Percentiles rank a stretch among this genome's conserved stretches.
These are phyloP conservation scores for Chironomus tentans DNA, from an alignment of 2,888 invertebrate genomes.

Conservation along the genomic window DNA sequence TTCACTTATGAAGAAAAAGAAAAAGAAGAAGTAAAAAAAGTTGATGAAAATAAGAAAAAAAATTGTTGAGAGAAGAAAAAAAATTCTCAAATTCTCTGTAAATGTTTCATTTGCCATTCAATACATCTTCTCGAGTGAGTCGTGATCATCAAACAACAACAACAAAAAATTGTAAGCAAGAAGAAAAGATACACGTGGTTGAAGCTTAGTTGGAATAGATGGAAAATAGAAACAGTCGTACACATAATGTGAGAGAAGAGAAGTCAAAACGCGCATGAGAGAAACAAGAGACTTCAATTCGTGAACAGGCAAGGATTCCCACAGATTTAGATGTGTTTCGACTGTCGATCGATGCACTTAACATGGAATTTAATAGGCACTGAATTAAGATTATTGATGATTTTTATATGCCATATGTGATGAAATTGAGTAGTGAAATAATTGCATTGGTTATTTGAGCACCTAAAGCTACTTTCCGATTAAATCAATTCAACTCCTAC, in stretches of 20 bases:
- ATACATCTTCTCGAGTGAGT: background rate
- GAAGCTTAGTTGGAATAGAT: background rate
- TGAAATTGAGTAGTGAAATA: too few relatives aligned
- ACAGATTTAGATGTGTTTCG: background rate
- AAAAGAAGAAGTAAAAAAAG: background rate
- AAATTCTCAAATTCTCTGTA: background rate
- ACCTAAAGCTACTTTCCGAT: too few relatives aligned
- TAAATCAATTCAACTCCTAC: background rate
- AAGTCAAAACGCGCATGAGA: background rate
- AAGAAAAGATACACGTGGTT: background rate
- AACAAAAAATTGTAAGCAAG: background rate
- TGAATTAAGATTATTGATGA: background rate
- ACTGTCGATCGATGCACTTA: background rate
- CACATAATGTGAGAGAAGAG: background rate
- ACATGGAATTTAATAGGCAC: background rate
- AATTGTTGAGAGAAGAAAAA: background rate
- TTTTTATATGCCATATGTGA: background rate
- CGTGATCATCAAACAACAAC: background rate
- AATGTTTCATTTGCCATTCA: background rate
- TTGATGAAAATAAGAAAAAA: too few relatives aligned
- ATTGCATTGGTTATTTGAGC: background rate
- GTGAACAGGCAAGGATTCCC: slow-evolving; percentile 12
- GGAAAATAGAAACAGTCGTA: background rate
- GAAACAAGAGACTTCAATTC: background rate
- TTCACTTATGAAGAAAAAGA: background rate